Evolutionary conservation across 2,113 vertebrate species (phyloP).

Genomic region (Cyrtonyx montezumae): DNA sequence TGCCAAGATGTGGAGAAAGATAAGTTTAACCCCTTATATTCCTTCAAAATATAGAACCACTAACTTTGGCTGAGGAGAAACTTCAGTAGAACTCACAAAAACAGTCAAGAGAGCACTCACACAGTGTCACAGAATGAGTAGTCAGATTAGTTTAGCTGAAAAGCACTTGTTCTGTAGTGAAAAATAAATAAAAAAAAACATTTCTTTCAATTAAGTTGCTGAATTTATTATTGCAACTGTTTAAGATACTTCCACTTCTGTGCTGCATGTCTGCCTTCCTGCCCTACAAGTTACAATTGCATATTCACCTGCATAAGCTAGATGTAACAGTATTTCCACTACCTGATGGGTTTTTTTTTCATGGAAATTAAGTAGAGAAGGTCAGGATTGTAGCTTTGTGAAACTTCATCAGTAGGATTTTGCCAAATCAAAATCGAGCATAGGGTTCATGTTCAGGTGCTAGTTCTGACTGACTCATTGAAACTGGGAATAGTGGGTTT

Average conservation of each 20-base stretch:
- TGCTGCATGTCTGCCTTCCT: neutral
- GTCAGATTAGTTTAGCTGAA: slow-evolving; percentile 8
- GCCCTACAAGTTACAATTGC: neutral
- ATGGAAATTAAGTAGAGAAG: neutral
- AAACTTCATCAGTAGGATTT: neutral
- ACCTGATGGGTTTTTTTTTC: neutral
- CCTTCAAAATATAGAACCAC: neutral
- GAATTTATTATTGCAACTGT: neutral
- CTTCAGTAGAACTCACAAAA: neutral
- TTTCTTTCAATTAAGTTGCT: neutral
- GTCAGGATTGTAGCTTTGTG: neutral
- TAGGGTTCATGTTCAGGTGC: neutral
- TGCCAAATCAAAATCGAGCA: neutral
- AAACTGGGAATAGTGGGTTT: neutral
- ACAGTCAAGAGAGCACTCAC: neutral
- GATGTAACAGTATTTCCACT: neutral
- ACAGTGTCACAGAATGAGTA: neutral
- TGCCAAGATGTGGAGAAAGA: neutral
- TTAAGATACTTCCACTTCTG: neutral
- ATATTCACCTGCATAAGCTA: neutral
- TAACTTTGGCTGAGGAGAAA: neutral
- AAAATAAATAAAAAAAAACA: neutral
- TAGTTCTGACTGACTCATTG: neutral
- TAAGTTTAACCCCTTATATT: neutral
- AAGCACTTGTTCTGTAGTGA: neutral